Percentiles rank a stretch among this genome's conserved stretches.
phyloP scores from a whole-genome alignment of 2,888 invertebrate species.

The Geophilus truncorum region DNA sequence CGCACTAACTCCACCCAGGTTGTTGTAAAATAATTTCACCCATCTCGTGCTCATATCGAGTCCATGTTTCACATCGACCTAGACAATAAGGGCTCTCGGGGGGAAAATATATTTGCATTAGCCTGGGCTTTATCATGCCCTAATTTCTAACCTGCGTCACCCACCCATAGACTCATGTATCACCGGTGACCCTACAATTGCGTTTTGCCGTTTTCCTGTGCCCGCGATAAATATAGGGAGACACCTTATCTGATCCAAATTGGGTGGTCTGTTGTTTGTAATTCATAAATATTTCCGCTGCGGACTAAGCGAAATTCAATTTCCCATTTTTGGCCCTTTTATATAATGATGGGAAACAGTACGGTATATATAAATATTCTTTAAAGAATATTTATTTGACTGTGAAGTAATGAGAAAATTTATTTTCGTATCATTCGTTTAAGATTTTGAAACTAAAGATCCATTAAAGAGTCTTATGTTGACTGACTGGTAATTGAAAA shows the following conservation, averaged over 20 bases:
- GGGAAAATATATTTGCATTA: constrained; percentile 29
- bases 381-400: background rate
- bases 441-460: no score
- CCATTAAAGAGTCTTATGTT: no score
- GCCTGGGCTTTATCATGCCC: constrained; percentile 25
- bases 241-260: constrained; percentile 9
- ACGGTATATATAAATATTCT: no score
- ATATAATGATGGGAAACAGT: no score
- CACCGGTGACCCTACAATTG: constrained; percentile 20
- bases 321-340: background rate
- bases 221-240: background rate
- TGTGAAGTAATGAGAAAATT: background rate
- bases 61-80: constrained; percentile 31
- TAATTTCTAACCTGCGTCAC: constrained; percentile 25
- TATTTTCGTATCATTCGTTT: no score
- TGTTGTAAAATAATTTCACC: background rate
- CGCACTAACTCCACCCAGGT: background rate
- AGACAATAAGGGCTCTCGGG: constrained; percentile 29
- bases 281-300: background rate
- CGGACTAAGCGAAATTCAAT: background rate
- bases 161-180: constrained; percentile 23
- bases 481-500: no score
- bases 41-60: constrained; percentile 8
- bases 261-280: constrained; percentile 3
- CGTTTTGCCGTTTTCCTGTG: background rate